Base-by-base conservation (phyloP, 2,113 vertebrate genomes). In the Otocyon megalotis region DNA sequence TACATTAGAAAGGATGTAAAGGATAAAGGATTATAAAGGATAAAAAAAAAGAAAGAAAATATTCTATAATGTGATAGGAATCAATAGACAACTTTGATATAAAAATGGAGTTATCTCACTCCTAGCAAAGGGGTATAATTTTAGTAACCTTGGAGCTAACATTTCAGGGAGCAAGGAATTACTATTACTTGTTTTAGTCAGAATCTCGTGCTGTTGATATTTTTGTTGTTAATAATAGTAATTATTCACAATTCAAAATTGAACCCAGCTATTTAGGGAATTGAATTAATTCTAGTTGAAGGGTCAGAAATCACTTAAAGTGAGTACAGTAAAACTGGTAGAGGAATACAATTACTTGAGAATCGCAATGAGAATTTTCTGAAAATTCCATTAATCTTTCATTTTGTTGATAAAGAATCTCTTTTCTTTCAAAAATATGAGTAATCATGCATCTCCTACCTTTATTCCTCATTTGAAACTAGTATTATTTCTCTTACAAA, bases 351-450 rank as follows among this genome's bases (percentile, higher is more conserved):
- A 60, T 10, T 90, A 26, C 24, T 94, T 82, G 37, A 50, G 88
- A 97, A 88, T 8, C 65, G 86, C 84, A 96, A n/a, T 10, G 79
- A 84, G 90, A 48, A 74, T 5, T 83, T 96, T 65, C 54, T 69
- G 15, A 77, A 97, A 92, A 92, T 10, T 60, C 15, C 20, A 63
- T 71, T 87, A 90, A 9, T n/a, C 16, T 96, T 3, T 26, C 48
- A 8, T 77, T 2, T 92, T 67, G 6, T 90, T 81, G 11, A 88
- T 16, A 95, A 92, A 95, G 53, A 85, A 81, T 65, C 15, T 19
- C 0, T 93, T 92, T 93, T 26, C 22, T 53, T 20, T 77, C 35
- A 95, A 60, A 60, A 88, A 81, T 67, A 0, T 86, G 67, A 26
- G 0, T 87, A 32, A 91, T 16, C 2, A 14, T 84, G 65, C 88